Base-by-base conservation (phyloP, 2,113 vertebrate species). In the Python bivittatus region DNA sequence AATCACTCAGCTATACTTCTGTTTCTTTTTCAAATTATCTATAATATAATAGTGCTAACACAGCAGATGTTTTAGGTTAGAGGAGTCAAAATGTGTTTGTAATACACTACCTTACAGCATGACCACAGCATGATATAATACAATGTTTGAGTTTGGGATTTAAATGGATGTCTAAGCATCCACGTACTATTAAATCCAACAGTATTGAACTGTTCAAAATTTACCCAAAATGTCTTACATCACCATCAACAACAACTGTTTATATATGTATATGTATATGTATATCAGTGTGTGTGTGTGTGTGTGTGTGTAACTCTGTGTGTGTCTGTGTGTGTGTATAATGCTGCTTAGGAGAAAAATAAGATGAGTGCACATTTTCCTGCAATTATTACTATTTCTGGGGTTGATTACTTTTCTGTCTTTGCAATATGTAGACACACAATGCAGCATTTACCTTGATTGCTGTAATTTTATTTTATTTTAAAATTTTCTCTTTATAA, bases 381-480 rank as follows among this genome's bases (percentile, higher is more conserved):
- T 23, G 33, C 72, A 79, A 42, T 79, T 79, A 79, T 79, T 79
- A 79, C 72, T 79, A 42, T 79, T 79, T 85, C 27, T 61, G 6
- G 56, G 38, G 6, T 60, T 48, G 15, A 60, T 85, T 85, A 85
- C 2, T 54, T 57, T 38, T 90, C n/a, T 12, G 79, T 38, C 72
- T 52, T 91, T 91, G 8, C 17, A 29, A 25, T 85, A 27, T 29
- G n/a, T 33, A n/a, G 56, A 52, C 3, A 15, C 27, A 91, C 44
- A 15, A n/a, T 61, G 27, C 38, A 92, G 79, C 52, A 79, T 72
- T 88, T 57, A 87, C 85, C 61, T 91, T 88, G 85, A 72, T 44
- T 88, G 48, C 20, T 44, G 33, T 57, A 91, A 57, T 38, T 87
- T 79, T 88, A 72, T 91, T 88, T 72, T 88, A 64, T 27, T 56